These are phyloP conservation scores for Graphium colonna DNA, from an alignment of 2,888 invertebrate genomes.

Conservation along the genomic window DNA sequence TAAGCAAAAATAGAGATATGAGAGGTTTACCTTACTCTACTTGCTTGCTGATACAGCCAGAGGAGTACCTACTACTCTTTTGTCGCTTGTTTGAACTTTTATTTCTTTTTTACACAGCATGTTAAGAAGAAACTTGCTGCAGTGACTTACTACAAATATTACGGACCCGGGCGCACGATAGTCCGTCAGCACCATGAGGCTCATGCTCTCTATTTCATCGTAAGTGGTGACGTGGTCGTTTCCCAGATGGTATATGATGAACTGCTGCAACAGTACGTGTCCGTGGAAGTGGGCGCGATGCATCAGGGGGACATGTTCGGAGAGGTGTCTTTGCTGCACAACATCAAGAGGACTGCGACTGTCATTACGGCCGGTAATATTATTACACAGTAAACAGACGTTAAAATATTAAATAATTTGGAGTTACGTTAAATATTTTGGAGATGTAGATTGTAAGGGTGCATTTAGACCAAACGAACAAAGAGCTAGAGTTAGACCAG, in stretches of 20 bases:
- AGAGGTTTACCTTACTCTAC: too few species aligned
- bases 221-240: conserved; percentile 77
- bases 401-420: too few species aligned
- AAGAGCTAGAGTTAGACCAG: too few species aligned
- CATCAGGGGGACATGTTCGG: conserved; percentile 83
- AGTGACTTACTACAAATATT: conserved; percentile 81
- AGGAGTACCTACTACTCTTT: too few species aligned
- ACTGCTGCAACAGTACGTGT: conserved; percentile 61
- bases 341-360: conserved; percentile 81
- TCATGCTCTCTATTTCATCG: conserved; percentile 82
- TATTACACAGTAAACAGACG: too few species aligned
- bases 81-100: too few species aligned
- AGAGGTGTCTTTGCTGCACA: conserved; percentile 82
- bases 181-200: conserved; percentile 82
- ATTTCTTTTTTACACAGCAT: too few species aligned
- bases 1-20: too few species aligned
- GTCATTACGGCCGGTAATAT: conserved; percentile 78
- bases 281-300: conserved; percentile 72
- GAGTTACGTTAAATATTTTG: too few species aligned
- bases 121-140: conserved; percentile 81
- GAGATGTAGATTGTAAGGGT: too few species aligned
- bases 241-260: conserved; percentile 75
- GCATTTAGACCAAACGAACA: too few species aligned
- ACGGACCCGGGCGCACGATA: conserved; percentile 78
- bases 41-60: too few species aligned